Percentiles rank a stretch among this genome's conserved stretches.
Conservation (phyloP, 2,888 invertebrate genomes). For the Drosophila buzzatii region DNA sequence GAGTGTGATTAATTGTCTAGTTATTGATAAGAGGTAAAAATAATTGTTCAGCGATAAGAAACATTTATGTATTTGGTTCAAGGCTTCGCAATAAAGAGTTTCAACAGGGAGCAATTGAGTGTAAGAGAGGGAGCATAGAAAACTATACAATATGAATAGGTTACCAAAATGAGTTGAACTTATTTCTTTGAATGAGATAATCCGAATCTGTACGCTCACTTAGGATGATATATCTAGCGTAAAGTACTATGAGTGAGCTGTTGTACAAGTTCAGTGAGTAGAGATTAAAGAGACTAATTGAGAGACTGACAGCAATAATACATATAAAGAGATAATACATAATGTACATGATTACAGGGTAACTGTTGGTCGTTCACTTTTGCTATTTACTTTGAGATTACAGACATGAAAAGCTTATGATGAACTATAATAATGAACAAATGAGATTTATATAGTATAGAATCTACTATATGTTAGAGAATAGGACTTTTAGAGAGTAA, state of each 20-base stretch:
- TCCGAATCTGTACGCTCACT: not conserved
- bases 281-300: not conserved
- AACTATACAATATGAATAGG: not conserved
- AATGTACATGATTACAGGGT: not conserved
- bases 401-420: too few species aligned
- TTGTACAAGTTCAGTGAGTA: not conserved
- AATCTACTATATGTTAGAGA: too few species aligned
- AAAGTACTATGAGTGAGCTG: not conserved
- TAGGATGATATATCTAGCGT: not conserved
- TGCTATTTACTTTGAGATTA: not conserved
- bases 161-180: not conserved
- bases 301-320: not conserved
- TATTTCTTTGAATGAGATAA: too few species aligned
- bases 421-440: too few species aligned
- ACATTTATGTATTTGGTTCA: constrained; percentile 43
- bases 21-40: constrained; percentile 41
- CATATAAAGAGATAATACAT: not conserved
- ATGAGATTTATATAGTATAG: not conserved
- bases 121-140: not conserved
- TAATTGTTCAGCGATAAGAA: constrained; percentile 41
- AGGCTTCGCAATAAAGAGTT: constrained; percentile 24
- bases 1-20: constrained; percentile 30
- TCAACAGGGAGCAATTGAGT: not conserved
- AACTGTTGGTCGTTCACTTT: not conserved
- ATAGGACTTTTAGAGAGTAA: too few species aligned